phyloP scores from a whole-genome alignment of 1,140 invertebrate genomes.

The Adoxophyes honmai region DNA sequence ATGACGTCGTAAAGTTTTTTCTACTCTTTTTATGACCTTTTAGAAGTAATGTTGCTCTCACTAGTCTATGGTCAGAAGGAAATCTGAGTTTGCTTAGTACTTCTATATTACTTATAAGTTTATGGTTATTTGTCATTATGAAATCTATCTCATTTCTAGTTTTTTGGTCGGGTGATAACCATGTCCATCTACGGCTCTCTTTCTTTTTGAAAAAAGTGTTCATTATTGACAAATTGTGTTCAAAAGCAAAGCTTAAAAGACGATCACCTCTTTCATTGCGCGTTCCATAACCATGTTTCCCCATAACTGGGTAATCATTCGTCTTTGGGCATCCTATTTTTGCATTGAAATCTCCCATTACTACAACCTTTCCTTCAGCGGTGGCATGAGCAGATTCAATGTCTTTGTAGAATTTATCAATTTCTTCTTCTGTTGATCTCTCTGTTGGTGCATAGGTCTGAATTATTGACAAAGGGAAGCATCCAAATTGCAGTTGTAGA shows the following conservation, averaged over 20 bases:
- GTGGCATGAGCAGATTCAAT: conserved; percentile 16
- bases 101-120: conserved; percentile 22
- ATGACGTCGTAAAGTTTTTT: background rate
- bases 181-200: background rate
- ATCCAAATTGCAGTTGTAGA: conserved; percentile 29
- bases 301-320: conserved; percentile 19
- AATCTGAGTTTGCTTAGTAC: conserved; percentile 23
- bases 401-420: conserved; percentile 27
- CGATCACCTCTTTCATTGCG: background rate
- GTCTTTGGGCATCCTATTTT: conserved; percentile 19
- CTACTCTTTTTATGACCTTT: background rate
- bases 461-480: conserved; percentile 27
- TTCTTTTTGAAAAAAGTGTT: background rate
- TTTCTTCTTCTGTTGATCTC: conserved; percentile 29
- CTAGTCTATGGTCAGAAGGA: conserved; percentile 23
- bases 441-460: conserved; percentile 33
- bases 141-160: conserved; percentile 20
- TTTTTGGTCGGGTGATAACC: background rate
- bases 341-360: conserved; percentile 22
- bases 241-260: background rate
- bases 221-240: background rate
- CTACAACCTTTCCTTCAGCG: conserved; percentile 15
- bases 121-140: conserved; percentile 21
- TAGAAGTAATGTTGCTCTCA: conserved; percentile 22
- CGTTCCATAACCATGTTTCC: conserved; percentile 25